A percentile compares a stretch with the other conserved stretches of the same genome.
phyloP scores from a whole-genome alignment of 2,888 invertebrate genomes.

The Harpalus rubripes region DNA sequence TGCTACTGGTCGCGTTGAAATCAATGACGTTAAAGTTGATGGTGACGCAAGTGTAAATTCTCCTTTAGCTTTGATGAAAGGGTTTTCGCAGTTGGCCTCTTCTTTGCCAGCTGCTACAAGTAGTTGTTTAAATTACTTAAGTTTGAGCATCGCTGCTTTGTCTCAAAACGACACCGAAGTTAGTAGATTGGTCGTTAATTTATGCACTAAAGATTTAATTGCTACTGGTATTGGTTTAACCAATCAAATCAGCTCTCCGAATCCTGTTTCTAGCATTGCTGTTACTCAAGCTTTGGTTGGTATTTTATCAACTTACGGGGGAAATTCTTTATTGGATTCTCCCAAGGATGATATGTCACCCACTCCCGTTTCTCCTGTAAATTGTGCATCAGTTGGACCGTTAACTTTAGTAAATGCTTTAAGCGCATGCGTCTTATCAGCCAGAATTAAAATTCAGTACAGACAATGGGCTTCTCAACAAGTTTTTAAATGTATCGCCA shows the following conservation, averaged over 20 bases:
- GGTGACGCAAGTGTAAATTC: conserved; percentile 70
- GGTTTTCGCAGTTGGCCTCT: conserved; percentile 72
- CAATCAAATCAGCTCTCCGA: conserved; percentile 71
- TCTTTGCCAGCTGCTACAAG: conserved; percentile 73
- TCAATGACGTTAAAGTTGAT: conserved; percentile 72
- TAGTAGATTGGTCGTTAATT: conserved; percentile 79
- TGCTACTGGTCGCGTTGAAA: conserved; percentile 80
- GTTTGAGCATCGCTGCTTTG: conserved; percentile 78
- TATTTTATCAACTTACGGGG: conserved; percentile 78
- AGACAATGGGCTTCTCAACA: conserved; percentile 83
- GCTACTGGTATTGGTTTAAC: conserved; percentile 76
- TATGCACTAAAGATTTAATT: conserved; percentile 79
- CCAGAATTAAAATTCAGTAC: conserved; percentile 77
- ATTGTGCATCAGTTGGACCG: conserved; percentile 73
- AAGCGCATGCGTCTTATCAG: conserved; percentile 81
- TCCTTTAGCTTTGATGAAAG: conserved; percentile 71
- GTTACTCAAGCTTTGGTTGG: conserved; percentile 82
- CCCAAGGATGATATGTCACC: conserved; percentile 73
- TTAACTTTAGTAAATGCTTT: conserved; percentile 81
- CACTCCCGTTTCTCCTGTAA: conserved; percentile 64
- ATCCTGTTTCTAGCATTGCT: conserved; percentile 75
- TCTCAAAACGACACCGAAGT: conserved; percentile 80
- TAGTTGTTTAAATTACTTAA: conserved; percentile 75
- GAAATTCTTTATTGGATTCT: conserved; percentile 75
- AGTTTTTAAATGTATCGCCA: conserved; percentile 78